Evolutionary conservation across 2,888 invertebrate genomes (phyloP).

Genomic region (Thumatha senex): DNA sequence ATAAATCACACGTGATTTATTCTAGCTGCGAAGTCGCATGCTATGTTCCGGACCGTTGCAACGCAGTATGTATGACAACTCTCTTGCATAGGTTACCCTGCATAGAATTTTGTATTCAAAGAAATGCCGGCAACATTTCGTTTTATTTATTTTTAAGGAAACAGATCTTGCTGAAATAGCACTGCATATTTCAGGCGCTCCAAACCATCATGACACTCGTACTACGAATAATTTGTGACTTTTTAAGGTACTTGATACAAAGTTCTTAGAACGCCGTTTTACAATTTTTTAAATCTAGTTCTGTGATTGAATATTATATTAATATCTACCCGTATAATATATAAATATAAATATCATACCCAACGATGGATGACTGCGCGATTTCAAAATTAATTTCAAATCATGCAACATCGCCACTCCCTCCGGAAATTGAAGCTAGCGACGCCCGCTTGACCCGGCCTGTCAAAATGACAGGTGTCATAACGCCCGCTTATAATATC

Average conservation of each 20-base stretch:
- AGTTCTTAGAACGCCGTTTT: too few species aligned
- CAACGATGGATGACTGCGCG: conserved; percentile 37
- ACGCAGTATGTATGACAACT: conserved; percentile 47
- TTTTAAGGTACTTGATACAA: too few species aligned
- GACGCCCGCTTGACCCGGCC: conserved; percentile 67
- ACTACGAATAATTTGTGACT: too few species aligned
- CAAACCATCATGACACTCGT: not conserved
- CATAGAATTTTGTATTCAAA: conserved; percentile 46
- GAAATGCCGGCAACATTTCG: conserved; percentile 25
- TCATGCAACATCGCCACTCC: conserved; percentile 51
- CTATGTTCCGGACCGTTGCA: conserved; percentile 53
- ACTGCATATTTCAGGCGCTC: conserved; percentile 6
- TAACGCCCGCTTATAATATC: conserved; percentile 52
- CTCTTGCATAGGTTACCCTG: conserved; percentile 40
- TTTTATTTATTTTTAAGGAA: conserved; percentile 21
- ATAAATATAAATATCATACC: conserved; percentile 1
- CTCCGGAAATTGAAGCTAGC: conserved; percentile 75
- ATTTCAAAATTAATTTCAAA: conserved; percentile 70
- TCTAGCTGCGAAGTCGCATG: conserved; percentile 59
- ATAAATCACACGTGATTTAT: conserved; percentile 82
- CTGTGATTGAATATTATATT: too few species aligned
- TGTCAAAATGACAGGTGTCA: conserved; percentile 71
- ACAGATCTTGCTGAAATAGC: not conserved
- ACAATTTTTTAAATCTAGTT: too few species aligned
- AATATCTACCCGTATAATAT: too few species aligned